phyloP scores from a whole-genome alignment of 2,797 vertebrate genomes.

The Hippopotamyrus pictus region DNA sequence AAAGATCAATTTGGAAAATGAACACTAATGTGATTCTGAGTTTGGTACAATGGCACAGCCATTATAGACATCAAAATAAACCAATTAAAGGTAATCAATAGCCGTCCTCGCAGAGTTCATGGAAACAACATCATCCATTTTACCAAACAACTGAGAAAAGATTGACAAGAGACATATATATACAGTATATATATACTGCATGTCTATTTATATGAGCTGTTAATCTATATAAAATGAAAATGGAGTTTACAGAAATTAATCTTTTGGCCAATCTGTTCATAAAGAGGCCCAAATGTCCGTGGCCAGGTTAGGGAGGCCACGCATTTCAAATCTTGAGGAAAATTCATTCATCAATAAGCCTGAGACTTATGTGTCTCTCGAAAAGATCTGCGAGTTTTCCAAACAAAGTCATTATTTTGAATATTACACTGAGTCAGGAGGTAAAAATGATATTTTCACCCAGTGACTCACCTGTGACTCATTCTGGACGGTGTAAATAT shows the following conservation, averaged over 20 bases:
- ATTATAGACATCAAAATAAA: not conserved
- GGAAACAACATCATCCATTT: not conserved
- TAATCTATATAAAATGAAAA: not conserved
- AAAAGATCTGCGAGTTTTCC: not conserved
- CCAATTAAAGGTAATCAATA: conserved; percentile 11
- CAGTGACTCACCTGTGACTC: conserved; percentile 6
- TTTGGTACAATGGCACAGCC: not conserved
- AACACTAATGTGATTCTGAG: not conserved
- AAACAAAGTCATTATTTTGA: not conserved
- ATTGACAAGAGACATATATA: not conserved
- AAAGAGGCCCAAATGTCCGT: not conserved
- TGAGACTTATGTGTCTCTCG: not conserved
- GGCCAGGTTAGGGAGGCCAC: not conserved
- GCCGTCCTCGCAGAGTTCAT: not conserved
- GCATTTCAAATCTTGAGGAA: no score
- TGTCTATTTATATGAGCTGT: not conserved
- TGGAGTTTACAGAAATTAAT: not conserved
- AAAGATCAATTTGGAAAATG: conserved; percentile 12
- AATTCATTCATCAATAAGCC: not conserved
- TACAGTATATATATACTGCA: not conserved
- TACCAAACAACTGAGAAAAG: not conserved
- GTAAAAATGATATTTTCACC: conserved; percentile 2
- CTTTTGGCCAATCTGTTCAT: not conserved
- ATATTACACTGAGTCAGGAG: not conserved
- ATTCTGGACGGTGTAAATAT: not conserved